phyloP scores from a whole-genome alignment of 1,140 invertebrate genomes.

The Laodelphax striatellus region DNA sequence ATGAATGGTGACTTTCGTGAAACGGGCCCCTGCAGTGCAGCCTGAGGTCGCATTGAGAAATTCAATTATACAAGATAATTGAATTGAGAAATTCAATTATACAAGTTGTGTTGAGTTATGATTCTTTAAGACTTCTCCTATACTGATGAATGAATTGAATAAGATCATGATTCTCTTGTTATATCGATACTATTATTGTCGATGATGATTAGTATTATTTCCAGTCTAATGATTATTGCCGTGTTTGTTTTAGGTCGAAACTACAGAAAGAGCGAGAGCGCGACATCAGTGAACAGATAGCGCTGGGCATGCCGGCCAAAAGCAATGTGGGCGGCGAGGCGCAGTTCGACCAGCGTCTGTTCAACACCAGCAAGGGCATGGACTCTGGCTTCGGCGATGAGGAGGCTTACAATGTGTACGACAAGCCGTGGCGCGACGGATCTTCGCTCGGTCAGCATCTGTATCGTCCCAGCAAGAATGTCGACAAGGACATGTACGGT shows the following conservation, averaged over 20 bases:
- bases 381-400: conserved; percentile 96
- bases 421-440: conserved; percentile 82
- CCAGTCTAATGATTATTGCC: no score
- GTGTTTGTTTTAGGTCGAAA: conserved; percentile 46
- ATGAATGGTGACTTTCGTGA: no score
- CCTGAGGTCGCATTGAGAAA: no score
- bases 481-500: conserved; percentile 85
- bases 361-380: conserved; percentile 92
- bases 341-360: conserved; percentile 92
- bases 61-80: no score
- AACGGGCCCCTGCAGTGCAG: no score
- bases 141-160: no score
- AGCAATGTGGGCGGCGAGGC: conserved; percentile 57
- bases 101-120: no score
- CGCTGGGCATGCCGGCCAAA: conserved; percentile 88
- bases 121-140: no score
- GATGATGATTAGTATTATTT: no score
- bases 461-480: conserved; percentile 81
- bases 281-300: conserved; percentile 98
- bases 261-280: conserved; percentile 85
- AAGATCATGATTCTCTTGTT: no score
- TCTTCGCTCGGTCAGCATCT: conserved; percentile 77
- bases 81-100: no score
- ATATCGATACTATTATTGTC: no score
- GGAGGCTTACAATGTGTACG: conserved; percentile 96